Base-by-base conservation (phyloP, 2,797 vertebrate genomes). In the Pipistrellus kuhlii region DNA sequence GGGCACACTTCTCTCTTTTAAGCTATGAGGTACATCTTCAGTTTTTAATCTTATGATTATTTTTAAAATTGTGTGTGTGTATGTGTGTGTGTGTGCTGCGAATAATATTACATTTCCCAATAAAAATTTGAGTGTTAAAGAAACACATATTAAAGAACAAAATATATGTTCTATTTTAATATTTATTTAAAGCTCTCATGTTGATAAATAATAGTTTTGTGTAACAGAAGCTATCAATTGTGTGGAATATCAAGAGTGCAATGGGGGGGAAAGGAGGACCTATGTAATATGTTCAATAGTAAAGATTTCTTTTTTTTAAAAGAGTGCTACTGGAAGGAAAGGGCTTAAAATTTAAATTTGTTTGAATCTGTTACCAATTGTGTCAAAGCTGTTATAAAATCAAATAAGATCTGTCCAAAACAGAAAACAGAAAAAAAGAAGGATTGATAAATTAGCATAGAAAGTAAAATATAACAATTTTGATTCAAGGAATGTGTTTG, bases 191-290 rank as follows among this genome's bases (percentile, higher is more conserved):
- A 86, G 35, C 9, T 51, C 46, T 71, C 1, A 21, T 44, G 46
- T 13, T 80, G 48, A 77, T 91, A 82, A 92, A 73, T 48, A 84
- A 57, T 57, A 84, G 4, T 66, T 93, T 83, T 82, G 32, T 92
- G 48, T 59, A 81, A 71, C 12, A 30, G 35, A 90, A 95, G 5
- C 20, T 66, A 51, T 35, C 2, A 32, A 72, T 82, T 23, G 10
- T 68, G 15, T 23, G 3, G 9, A 57, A 69, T 35, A 73, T 89
- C 20, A 72, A 46, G 2, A 88, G 72, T 62, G 59, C 27, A 62
- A 30, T 62, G 12, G 12, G 5, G 23, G 57, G 25, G 25, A 5
- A 57, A 13, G 11, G 9, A 21, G 8, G 10, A 27, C 12, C 6
- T 59, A 14, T 62, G 59, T 30, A 62, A 62, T 62, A 62, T 62